These are phyloP conservation scores for Cephus spinipes DNA, from an alignment of 2,888 invertebrate genomes.

Conservation along the genomic window DNA sequence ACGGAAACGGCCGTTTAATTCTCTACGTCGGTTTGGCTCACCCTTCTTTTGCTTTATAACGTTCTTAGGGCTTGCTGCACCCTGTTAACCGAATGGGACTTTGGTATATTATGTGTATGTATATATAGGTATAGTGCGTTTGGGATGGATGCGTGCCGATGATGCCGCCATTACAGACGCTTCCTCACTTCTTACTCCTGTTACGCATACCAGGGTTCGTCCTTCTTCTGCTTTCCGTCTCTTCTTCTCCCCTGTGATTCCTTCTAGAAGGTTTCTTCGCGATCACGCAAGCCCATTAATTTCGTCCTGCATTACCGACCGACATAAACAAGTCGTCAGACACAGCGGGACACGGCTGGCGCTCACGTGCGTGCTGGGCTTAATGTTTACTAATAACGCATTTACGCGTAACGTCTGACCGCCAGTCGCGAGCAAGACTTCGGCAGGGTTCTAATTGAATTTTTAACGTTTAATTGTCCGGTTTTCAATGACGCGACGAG, in stretches of 20 bases:
- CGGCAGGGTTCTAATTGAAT: background rate
- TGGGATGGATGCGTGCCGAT: no score
- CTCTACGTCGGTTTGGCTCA: background rate
- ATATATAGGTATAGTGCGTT: no score
- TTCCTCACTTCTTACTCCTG: background rate
- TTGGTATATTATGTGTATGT: no score
- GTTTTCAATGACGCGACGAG: background rate
- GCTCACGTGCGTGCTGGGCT: background rate
- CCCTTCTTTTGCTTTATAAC: background rate
- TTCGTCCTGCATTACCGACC: background rate
- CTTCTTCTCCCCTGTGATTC: background rate
- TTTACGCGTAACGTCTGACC: background rate
- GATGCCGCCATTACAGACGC: background rate
- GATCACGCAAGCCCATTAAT: background rate
- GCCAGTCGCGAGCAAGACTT: background rate
- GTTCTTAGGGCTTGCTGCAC: background rate
- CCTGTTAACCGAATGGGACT: background rate
- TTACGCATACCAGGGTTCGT: background rate
- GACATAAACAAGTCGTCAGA: background rate
- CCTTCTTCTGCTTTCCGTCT: background rate
- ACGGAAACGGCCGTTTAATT: background rate
- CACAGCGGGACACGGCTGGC: background rate
- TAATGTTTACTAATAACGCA: background rate
- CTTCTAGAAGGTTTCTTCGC: background rate
- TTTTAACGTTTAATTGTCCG: background rate